Base-by-base conservation (phyloP, 2,888 invertebrate genomes). In the Ichneumoninae sp. region DNA sequence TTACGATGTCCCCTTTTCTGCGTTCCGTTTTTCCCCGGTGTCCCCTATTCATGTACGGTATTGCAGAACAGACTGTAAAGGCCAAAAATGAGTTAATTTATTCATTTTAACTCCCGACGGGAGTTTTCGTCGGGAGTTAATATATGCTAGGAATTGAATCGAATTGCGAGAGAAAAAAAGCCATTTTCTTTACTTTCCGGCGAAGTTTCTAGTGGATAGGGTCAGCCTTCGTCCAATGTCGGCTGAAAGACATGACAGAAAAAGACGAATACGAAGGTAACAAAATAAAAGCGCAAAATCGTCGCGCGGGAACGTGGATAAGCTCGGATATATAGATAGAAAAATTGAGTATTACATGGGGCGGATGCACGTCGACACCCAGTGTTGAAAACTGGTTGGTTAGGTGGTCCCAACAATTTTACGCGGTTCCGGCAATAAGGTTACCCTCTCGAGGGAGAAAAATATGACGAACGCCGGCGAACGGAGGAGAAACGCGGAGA, bases 371-470 rank as follows among this genome's bases (percentile, higher is more conserved):
- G 36, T 50, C 36, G 19, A 30, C 44, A 47, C 40, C 16, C 13
- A n/a, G 75, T 33, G 65, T 44, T 47, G 36, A 52, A 62, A 33
- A 62, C 62, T 30, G 62, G 62, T 62, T 62, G 62, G 62, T 62
- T 30, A 62, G 62, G 62, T 62, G 62, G 44, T 65, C 33, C 65
- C 36, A 75, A 75, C 75, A 65, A 65, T 75, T 75, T 65, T 75
- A 62, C 75, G 65, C 62, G 65, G 62, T 65, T 75, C 75, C 7
- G 50, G 75, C 75, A 75, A 75, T 75, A 75, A 75, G 75, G 65
- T 75, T 75, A 65, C 33, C 19, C 13, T 75, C 50, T 50, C 75
- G 65, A 22, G 65, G 75, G 75, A 75, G 75, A 33, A 75, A 75
- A 75, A 75, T 75, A 75, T 75, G 75, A 75, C 65, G 75, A 75